Conservation (phyloP, 1,140 invertebrate genomes). For the Potamilus streckersoni region DNA sequence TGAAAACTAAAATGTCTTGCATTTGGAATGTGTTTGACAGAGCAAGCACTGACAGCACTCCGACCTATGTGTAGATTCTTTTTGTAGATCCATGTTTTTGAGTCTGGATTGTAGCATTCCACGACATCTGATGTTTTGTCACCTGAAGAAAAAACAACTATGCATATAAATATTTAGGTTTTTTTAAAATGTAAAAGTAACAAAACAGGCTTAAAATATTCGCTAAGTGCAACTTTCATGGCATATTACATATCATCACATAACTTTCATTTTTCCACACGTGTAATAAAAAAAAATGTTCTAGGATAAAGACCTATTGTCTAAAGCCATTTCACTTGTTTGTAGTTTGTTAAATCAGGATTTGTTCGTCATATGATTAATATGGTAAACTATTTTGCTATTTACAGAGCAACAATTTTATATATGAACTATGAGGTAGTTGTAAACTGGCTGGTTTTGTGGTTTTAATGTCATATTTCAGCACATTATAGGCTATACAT, state of each 20-base stretch:
- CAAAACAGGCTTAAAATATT: not conserved
- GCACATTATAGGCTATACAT: no score
- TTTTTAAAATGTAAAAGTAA: not conserved
- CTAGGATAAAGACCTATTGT: no score
- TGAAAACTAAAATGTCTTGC: conserved; percentile 81
- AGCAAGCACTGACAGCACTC: conserved; percentile 87
- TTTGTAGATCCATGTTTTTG: conserved; percentile 88
- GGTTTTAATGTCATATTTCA: no score
- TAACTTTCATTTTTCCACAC: not conserved
- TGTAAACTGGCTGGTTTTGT: no score
- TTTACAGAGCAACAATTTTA: no score
- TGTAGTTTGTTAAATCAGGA: no score
- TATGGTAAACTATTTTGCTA: no score
- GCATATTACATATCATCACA: not conserved
- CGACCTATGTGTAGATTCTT: conserved; percentile 85
- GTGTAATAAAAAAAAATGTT: not conserved
- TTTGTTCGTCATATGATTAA: no score
- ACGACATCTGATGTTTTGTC: conserved; percentile 80
- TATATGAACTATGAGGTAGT: no score
- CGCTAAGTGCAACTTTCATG: not conserved
- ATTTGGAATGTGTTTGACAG: conserved; percentile 85
- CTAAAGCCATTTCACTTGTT: no score
- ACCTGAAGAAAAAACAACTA: conserved; percentile 30
- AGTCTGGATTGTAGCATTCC: conserved; percentile 87
- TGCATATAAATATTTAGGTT: not conserved